phyloP scores from a whole-genome alignment of 2,797 vertebrate species.

The Oryzias sinensis region DNA sequence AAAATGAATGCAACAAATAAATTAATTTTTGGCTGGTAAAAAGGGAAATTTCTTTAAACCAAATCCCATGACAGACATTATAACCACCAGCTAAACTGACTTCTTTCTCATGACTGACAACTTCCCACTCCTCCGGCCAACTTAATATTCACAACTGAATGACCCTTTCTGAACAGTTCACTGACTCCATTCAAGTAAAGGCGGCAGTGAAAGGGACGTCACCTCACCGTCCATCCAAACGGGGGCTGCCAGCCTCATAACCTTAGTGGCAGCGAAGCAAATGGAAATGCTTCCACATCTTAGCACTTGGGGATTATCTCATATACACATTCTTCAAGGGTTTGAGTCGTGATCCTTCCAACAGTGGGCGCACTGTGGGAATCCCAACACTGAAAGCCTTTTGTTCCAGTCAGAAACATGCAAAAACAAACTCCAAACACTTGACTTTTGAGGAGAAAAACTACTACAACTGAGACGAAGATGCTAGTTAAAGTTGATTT shows the following conservation, averaged over 20 bases:
- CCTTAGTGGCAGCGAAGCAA: conserved; percentile 47
- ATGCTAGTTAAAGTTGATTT: conserved; percentile 4
- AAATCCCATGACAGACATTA: conserved; percentile 4
- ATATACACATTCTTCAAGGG: conserved; percentile 65
- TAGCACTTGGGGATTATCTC: conserved; percentile 62
- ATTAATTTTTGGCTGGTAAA: neutral
- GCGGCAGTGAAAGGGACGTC: conserved; percentile 61
- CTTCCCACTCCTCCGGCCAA: conserved; percentile 47
- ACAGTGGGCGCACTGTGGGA: conserved; percentile 72
- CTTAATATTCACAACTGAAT: conserved; percentile 72
- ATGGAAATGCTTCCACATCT: conserved; percentile 54
- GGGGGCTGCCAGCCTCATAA: conserved; percentile 40
- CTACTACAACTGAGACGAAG: neutral
- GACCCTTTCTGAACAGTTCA: conserved; percentile 76
- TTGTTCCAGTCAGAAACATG: conserved; percentile 63
- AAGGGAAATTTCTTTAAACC: neutral
- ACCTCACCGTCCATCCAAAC: conserved; percentile 50
- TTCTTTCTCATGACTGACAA: conserved; percentile 22
- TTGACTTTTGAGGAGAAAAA: conserved; percentile 36
- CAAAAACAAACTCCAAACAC: conserved; percentile 42
- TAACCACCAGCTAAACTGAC: conserved; percentile 6
- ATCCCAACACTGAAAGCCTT: conserved; percentile 49
- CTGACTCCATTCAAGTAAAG: conserved; percentile 69
- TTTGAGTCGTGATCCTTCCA: conserved; percentile 48
- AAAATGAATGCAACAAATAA: too few species aligned